Evolutionary conservation across 2,888 invertebrate genomes (phyloP), one percentile per base, ranked within the genome.

Genomic region (Resseliella maxima): DNA sequence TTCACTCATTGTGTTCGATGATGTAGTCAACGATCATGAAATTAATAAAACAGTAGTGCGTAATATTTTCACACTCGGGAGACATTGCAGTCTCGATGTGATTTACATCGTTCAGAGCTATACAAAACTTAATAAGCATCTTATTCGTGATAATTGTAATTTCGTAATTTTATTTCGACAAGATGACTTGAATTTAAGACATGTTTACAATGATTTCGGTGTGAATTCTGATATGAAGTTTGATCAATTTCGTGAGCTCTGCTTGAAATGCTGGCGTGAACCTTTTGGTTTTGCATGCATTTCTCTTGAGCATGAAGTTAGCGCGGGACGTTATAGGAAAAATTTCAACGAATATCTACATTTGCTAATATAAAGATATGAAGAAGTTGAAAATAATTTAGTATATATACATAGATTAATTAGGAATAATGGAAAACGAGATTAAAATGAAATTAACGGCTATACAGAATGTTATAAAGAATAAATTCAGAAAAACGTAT

Each of bases 111-210:
- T 50, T 50, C 89, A 89, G 87, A 89, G 88, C 24, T 89, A 89
- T 87, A 87, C 89, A 8, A 87, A 88, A 46, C 88, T 90, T 18
- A 89, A 89, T 0, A 90, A 90, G 88, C 89, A 89, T 85, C 87
- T 90, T n/a, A 88, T 90, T 27, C 86, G 90, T 45, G 89, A 90
- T 87, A 90, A 90, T 87, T 50, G 50, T 21, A 50, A 50, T 50
- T 87, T 89, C 1, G 35, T 90, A 10, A 86, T 90, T 12, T 5
- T 89, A 1, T 90, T 90, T 86, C 88, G 89, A 87, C 89, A 89
- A 87, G 89, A 90, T 88, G 88, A 87, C 38, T 86, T 87, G 24
- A 90, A 90, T 88, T 86, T 90, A 50, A 88, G 88, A 87, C 89
- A 90, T 87, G 87, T 88, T 45, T 85, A 85, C 27, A 45, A 85